Conservation (phyloP, 2,888 invertebrate species). For the Lasioglossum marginatum region DNA sequence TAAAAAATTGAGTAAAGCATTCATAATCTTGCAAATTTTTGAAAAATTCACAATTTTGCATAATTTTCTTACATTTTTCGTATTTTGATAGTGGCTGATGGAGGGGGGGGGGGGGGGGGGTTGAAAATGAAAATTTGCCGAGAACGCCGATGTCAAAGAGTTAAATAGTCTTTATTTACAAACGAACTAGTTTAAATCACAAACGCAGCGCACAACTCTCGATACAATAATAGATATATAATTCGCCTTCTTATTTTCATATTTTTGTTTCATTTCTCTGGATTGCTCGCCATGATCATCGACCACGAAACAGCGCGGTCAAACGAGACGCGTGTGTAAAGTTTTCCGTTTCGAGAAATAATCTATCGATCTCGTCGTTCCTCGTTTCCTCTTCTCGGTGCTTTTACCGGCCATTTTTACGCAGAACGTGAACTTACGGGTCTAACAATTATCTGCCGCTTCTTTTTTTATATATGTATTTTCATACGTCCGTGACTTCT, state of each 20-base stretch:
- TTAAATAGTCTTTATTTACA: conserved; percentile 84
- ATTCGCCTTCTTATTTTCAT: conserved; percentile 64
- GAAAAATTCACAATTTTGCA: too few species aligned
- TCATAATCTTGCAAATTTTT: not conserved
- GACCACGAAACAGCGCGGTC: conserved; percentile 42
- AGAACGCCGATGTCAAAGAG: conserved; percentile 78
- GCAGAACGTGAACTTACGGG: conserved; percentile 4
- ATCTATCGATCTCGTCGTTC: not conserved
- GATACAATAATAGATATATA: conserved; percentile 79
- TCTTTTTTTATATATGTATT: not conserved
- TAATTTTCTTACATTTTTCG: too few species aligned
- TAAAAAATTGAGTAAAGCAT: not conserved
- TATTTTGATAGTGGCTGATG: not conserved
- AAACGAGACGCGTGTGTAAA: not conserved
- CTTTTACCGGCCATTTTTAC: conserved; percentile 4
- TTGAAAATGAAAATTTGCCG: not conserved
- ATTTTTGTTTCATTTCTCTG: conserved; percentile 35
- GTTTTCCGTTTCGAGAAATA: not conserved
- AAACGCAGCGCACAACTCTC: conserved; percentile 81
- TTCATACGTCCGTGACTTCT: conserved; percentile 8
- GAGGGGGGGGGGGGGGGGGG: not conserved
- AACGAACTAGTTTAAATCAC: conserved; percentile 83
- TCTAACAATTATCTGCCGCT: not conserved
- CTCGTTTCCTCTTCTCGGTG: not conserved
- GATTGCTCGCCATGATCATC: conserved; percentile 62